Evolutionary conservation across 2,797 vertebrate species (phyloP), one percentile per base, ranked within the genome.

Genomic region (Zenarchopterus dispar): DNA sequence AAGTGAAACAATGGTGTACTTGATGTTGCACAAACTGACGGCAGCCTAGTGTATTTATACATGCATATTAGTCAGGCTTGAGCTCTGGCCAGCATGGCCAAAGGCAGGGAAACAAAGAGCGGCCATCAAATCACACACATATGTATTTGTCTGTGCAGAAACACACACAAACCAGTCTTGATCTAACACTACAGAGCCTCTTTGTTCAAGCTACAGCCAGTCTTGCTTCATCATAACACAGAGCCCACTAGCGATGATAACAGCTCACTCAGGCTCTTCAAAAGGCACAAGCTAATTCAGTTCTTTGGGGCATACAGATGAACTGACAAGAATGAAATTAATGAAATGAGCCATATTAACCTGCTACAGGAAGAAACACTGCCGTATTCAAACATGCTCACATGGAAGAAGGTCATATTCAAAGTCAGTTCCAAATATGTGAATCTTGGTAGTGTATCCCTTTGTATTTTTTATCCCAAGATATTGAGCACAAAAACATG

Each of bases 41-140:
- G 83, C 79, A 73, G 77, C 78, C 78, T 71, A 62, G 89, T 88
- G 86, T 92, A 92, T 93, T 93, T 93, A 89, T 90, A 90, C 75
- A 86, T 91, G 85, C 78, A 84, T 84, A 80, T 92, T 93, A 89
- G 90, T 91, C 88, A 88, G 80, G 81, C 73, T 87, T 82, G 77
- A 87, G 83, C 73, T 63, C 62, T 79, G 71, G 86, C 91, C 87
- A 86, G 81, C 82, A 69, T 78, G 77, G 83, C 88, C 81, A 79
- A 70, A 72, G 67, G 82, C 81, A 81, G 84, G 78, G 73, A 90
- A 91, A 92, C 87, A 89, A 90, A 89, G 84, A 78, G 81, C 80
- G 85, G 77, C 82, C 71, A 85, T 80, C 78, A 80, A 78, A 82
- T 65, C 54, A 81, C 83, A 87, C 78, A 86, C 62, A 73, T 44